Base-by-base conservation (phyloP, 2,888 invertebrate genomes). In the Ophraella communa region DNA sequence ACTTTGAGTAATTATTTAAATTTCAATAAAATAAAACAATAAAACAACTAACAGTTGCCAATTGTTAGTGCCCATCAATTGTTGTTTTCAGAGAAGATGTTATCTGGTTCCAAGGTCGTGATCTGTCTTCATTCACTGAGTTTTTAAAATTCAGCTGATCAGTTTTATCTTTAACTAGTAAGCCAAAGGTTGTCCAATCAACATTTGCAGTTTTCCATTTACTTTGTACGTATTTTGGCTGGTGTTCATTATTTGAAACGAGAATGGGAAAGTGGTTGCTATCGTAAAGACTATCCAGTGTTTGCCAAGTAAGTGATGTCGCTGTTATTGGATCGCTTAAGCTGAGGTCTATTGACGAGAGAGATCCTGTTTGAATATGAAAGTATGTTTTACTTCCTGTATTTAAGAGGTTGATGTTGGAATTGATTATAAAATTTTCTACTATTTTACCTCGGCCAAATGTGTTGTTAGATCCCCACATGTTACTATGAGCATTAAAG, bases 361-460 rank as follows among this genome's bases (percentile, higher is more conserved):
- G 47, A 4, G 45, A 20, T 24, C 49, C 54, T 1, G 35, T n/a
- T n/a, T n/a, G n/a, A n/a, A n/a, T n/a, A 55, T 35, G 24, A 24
- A 62, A 62, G 30, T 62, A 33, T 24, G 54, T 62, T 33, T 44
- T 54, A 35, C 55, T 47, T 17, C 47, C 55, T 23, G 49, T 56
- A 39, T 62, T 62, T 18, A 62, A 30, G 4, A 62, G 17, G 24
- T 51, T 51, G 0, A 56, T 23, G 24, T 62, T 30, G 21, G 35
- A 55, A 10, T 33, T 51, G 24, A 27, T 49, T 3, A 56, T 17
- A 8, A 55, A n/a, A 20, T 56, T 17, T 47, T 54, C 53, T 24
- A 60, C 27, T 4, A 60, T 42, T 51, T 59, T 59, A 1, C 23
- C 59, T 17, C 23, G 14, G 14, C 59, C 59, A 39, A 59, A 35